Evolutionary conservation across 2,113 vertebrate species (phyloP).

Genomic region (Riparia riparia): DNA sequence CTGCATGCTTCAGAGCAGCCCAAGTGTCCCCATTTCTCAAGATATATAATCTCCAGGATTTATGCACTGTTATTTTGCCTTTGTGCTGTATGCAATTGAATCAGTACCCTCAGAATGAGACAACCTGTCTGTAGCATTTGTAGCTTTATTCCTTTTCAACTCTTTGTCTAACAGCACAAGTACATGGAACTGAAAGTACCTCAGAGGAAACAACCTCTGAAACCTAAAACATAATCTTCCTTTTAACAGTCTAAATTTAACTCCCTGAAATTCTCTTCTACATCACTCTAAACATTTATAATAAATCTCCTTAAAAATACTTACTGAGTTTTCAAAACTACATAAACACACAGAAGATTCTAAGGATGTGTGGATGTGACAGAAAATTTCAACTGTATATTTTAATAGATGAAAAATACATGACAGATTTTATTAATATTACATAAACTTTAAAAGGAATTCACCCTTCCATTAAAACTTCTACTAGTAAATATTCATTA

Average conservation of each 20-base stretch:
- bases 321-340: not conserved
- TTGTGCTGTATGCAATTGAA: not conserved
- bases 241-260: not conserved
- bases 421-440: constrained; percentile 53
- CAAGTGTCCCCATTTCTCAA: not conserved
- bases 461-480: constrained; percentile 42
- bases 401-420: constrained; percentile 45
- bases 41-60: not conserved
- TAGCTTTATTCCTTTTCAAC: not conserved
- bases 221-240: not conserved
- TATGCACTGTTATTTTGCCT: not conserved
- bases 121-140: not conserved
- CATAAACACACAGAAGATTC: not conserved
- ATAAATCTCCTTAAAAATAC: not conserved
- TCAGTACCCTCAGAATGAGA: not conserved
- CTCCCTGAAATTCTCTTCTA: not conserved
- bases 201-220: not conserved
- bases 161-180: not conserved
- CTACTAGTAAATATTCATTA: constrained; percentile 32
- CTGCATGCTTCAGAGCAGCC: not conserved
- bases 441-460: constrained; percentile 42
- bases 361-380: not conserved
- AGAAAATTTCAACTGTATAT: not conserved
- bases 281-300: not conserved
- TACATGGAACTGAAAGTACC: not conserved